These are phyloP conservation scores for Azorinus chamasolen DNA, from an alignment of 2,888 invertebrate species.

Conservation along the genomic window DNA sequence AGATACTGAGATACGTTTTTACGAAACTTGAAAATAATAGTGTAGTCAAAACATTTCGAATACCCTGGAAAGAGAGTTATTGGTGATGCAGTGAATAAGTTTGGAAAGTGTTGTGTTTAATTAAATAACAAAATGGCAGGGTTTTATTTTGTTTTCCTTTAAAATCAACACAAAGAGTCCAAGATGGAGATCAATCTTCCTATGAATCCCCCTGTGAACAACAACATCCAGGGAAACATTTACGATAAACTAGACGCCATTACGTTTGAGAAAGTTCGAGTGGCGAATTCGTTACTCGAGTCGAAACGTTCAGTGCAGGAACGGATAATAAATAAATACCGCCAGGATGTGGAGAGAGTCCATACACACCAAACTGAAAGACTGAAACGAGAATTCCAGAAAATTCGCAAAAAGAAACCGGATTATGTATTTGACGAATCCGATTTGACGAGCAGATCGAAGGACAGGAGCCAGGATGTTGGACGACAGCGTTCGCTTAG, in stretches of 20 bases:
- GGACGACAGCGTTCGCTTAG: conserved; percentile 47
- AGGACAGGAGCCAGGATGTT: conserved; percentile 10
- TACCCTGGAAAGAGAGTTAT: no score
- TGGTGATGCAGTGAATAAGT: no score
- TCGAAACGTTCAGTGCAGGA: conserved; percentile 48
- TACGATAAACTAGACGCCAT: conserved; percentile 57
- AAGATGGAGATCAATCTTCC: conserved; percentile 62
- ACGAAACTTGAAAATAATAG: no score
- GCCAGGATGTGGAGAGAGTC: conserved; percentile 41
- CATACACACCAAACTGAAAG: conserved; percentile 43
- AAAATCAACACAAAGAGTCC: background rate
- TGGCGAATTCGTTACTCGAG: conserved; percentile 51
- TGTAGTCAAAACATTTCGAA: no score
- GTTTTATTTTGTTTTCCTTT: no score
- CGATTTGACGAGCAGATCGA: conserved; percentile 24
- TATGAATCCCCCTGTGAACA: conserved; percentile 58
- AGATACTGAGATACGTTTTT: no score
- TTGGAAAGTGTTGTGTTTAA: no score
- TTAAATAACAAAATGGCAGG: no score
- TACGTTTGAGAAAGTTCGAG: conserved; percentile 48
- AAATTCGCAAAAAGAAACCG: conserved; percentile 55
- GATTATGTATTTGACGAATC: conserved; percentile 58
- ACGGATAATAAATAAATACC: conserved; percentile 51
- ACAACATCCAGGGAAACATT: conserved; percentile 46
- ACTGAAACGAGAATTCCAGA: conserved; percentile 39